Evolutionary conservation across 1,140 invertebrate species (phyloP), one percentile per base, ranked within the genome.

Genomic region (Anoplophora glabripennis): DNA sequence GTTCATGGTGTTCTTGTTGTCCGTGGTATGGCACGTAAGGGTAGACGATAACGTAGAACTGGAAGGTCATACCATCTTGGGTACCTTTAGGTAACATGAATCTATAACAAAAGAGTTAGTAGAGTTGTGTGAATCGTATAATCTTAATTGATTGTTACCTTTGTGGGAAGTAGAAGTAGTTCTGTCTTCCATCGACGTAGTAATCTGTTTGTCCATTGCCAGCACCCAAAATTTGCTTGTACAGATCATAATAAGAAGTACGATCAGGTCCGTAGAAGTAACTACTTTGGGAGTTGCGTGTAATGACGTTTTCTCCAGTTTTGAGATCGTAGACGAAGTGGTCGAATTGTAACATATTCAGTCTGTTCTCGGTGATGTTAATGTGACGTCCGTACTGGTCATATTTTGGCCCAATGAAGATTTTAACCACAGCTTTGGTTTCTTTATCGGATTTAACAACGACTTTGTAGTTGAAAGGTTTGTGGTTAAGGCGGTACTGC

Each of bases 371-470:
- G 34, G 69, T 66, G 11, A 82, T 71, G 34, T 79, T 66, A 2
- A 81, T 61, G 2, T 70, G 45, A 40, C 80, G 77, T 10, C 80
- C 80, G 56, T 83, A 75, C 53, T 78, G 76, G 56, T 87, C 81
- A 64, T 83, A 84, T 71, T 86, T 87, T 2, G 87, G 88, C 38
- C 85, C 87, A 35, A 89, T 66, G 79, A 86, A 89, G 14, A 89
- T 72, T 42, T 84, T 83, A 33, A 89, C 75, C 36, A 80, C 72
- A 1, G 78, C 83, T 45, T 83, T 78, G 8, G 64, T 69, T 1
- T 76, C 66, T 60, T 81, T 79, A 0, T 86, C 80, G 59, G 80
- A 81, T 57, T 79, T 80, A 45, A 88, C 75, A 46, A 80, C 75
- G 53, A 85, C 74, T 57, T 78, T 82, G 57, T 85, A 81, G 57